Base-by-base conservation (phyloP, 2,888 invertebrate species). In the Isotomurus palustris region DNA sequence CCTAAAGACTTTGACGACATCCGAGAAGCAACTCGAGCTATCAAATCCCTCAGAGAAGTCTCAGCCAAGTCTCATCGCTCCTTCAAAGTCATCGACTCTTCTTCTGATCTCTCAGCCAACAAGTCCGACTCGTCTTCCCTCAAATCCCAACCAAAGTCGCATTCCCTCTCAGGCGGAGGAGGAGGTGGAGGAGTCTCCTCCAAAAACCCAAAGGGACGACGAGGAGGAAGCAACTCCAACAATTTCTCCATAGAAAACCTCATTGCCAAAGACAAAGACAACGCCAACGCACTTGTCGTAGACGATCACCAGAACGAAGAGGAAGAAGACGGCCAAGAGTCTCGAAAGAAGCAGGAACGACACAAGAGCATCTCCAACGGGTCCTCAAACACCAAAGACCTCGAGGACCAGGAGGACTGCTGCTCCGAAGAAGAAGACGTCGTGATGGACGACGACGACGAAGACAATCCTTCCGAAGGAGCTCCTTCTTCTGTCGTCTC, bases 231-330 rank as follows among this genome's bases (percentile, higher is more conserved):
- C 54, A 70, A 70, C 49, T 67, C 70, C 25, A 65, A 67, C 50
- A 70, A 66, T 58, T 70, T 70, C 57, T 70, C 70, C 25, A 70
- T 70, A 44, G 70, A 70, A 58, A 70, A 68, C 62, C 68, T 70
- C 53, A 70, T 70, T 62, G 68, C 70, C 60, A 70, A 70, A 66
- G 70, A 70, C 47, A 62, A 61, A 48, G 55, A 47, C 24, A 55
- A 36, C 21, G 35, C 14, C 24, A 47, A 28, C 14, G 17, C 24
- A 32, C 27, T 4, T 27, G n/a, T 4, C 28, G 6, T 12, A 12
- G 22, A 21, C 6, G 8, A 17, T 19, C 5, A 4, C 24, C 8
- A 24, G 6, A n/a, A 17, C 27, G 14, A 24, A n/a, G 14, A 17
- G 45, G 14, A 24, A n/a, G 14, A 45, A 3, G 28, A 14, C 24